Base-by-base conservation (phyloP, 2,888 invertebrate species). In the Elegia similella region DNA sequence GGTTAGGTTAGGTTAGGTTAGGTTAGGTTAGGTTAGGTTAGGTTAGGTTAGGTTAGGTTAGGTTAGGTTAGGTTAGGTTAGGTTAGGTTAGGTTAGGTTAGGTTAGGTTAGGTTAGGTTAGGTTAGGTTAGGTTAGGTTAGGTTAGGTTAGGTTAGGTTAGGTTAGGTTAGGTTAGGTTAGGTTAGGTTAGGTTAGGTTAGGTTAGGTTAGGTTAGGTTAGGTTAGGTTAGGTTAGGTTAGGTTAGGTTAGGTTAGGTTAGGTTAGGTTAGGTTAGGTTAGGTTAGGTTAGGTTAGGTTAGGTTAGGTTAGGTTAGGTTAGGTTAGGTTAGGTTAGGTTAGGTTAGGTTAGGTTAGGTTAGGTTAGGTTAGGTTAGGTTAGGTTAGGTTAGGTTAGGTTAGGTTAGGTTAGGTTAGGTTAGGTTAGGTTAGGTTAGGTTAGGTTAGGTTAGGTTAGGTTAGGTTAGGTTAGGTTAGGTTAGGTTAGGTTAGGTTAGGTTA, bases 221-320 rank as follows among this genome's bases (percentile, higher is more conserved):
- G 59, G 59, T 59, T 59, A 56, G 59, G 59, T 59, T 59, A 57
- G 60, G 60, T 60, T 57, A 55, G 60, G 60, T 60, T 59, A 56
- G 59, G 59, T 59, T 59, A 55, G 57, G 59, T 59, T 59, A 55
- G 59, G 59, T 59, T 59, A 53, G 58, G 58, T 58, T 58, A 55
- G 58, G 58, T 58, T 58, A 52, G 58, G 58, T 58, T 59, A 56
- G 60, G 60, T 61, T 65, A 60, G 61, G 61, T 61, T 63, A 58
- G 59, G 63, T 61, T 62, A 59, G 57, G 61, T 58, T 63, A 59
- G 59, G 63, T 64, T 64, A 59, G 62, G 61, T 61, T 63, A 60
- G 63, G 62, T 62, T 65, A 63, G 65, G 62, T 63, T 60, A 57
- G 63, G 59, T 59, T 63, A 60, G 56, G 59, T 61, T 59, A 56